Percentiles rank a stretch among this genome's conserved stretches.
Evolutionary conservation across 1,140 invertebrate species (phyloP).

Genomic region (Caenorhabditis inopinata): DNA sequence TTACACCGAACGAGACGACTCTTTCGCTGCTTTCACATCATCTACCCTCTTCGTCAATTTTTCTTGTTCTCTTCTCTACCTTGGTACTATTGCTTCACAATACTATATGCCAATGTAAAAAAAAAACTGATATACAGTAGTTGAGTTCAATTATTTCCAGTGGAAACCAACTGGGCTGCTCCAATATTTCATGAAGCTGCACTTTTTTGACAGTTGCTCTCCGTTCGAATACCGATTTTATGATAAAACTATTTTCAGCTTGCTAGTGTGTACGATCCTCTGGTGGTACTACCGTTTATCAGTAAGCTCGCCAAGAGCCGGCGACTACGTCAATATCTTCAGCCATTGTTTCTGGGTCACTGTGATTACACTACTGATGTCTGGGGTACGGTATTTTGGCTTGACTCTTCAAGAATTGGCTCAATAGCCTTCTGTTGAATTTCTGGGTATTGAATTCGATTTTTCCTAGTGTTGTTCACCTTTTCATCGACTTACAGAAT

Average conservation of each 20-base stretch:
- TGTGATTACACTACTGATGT: background rate
- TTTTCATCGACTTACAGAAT: too few relatives aligned
- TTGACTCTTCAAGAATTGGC: too few relatives aligned
- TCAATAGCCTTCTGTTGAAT: too few relatives aligned
- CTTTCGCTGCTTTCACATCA: background rate
- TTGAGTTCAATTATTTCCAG: too few relatives aligned
- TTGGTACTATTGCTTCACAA: background rate
- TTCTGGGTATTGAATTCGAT: too few relatives aligned
- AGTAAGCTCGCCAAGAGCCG: constrained; percentile 2
- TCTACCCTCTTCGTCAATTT: background rate
- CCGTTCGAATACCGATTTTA: too few relatives aligned
- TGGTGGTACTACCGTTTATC: constrained; percentile 5
- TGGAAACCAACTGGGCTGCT: too few relatives aligned
- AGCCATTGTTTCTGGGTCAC: background rate
- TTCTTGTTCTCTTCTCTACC: background rate
- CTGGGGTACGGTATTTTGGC: background rate
- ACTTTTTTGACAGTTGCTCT: too few relatives aligned
- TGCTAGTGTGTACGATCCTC: background rate
- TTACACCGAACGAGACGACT: background rate
- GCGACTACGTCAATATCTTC: background rate
- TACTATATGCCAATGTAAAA: background rate
- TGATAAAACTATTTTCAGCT: background rate
- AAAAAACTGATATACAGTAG: too few relatives aligned
- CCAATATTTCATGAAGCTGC: too few relatives aligned
- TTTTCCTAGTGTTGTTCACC: too few relatives aligned